Conservation (phyloP, 2,797 vertebrate species). For the Sebastes variabilis region DNA sequence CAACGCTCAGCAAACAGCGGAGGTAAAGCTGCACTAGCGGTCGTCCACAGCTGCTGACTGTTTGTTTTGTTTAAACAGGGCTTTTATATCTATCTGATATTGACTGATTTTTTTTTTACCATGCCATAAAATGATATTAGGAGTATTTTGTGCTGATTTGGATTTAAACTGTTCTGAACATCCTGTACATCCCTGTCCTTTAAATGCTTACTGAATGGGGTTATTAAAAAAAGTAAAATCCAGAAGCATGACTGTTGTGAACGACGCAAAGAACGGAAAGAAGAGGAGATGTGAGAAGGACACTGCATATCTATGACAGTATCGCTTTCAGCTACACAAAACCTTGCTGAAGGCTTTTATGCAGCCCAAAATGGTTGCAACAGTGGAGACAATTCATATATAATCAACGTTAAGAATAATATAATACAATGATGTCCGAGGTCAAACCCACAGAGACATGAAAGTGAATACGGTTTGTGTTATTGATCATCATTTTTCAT, state of each 20-base stretch:
- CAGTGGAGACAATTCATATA: not conserved
- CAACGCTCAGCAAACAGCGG: not conserved
- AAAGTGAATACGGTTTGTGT: not conserved
- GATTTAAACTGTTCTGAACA: not conserved
- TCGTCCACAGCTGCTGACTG: not conserved
- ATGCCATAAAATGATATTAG: not conserved
- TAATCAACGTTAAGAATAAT: not conserved
- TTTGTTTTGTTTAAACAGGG: not conserved
- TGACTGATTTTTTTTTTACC: not conserved
- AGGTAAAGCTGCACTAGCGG: not conserved
- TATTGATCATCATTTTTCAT: not conserved
- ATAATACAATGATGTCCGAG: not conserved
- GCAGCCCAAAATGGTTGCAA: not conserved
- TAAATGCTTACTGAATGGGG: not conserved
- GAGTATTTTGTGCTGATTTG: not conserved
- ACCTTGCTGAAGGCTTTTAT: not conserved
- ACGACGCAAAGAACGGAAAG: not conserved
- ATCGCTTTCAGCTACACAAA: not conserved
- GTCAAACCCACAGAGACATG: not conserved
- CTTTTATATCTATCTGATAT: not conserved
- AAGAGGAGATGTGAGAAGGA: not conserved
- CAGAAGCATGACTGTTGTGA: not conserved
- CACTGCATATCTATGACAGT: not conserved
- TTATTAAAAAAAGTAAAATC: not conserved
- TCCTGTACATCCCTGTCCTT: not conserved